Evolutionary conservation across 2,888 invertebrate species (phyloP).

Genomic region (Mermis nigrescens): DNA sequence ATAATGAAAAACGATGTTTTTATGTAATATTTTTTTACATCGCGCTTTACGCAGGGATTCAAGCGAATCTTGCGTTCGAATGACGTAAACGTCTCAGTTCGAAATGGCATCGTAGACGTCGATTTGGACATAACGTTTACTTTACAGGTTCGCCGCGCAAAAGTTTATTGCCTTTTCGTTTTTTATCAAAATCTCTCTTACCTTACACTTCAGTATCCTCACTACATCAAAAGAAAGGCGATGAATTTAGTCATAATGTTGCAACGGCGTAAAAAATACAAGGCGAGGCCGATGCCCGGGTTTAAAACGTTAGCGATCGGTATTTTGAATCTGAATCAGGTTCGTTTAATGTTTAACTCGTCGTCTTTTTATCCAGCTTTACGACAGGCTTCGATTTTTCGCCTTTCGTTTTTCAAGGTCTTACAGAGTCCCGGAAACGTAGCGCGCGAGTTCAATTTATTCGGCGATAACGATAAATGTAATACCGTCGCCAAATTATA

Average conservation of each 20-base stretch:
- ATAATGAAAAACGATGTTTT: no score
- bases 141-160: conserved; percentile 45
- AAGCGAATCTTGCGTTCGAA: conserved; percentile 84
- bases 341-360: conserved; percentile 31
- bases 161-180: neutral
- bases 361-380: neutral
- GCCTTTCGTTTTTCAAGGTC: conserved; percentile 41
- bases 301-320: conserved; percentile 94
- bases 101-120: conserved; percentile 58
- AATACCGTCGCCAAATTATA: neutral
- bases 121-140: conserved; percentile 90
- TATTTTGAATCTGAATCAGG: conserved; percentile 81
- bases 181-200: neutral
- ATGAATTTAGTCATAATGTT: conserved; percentile 85
- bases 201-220: conserved; percentile 58
- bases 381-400: neutral
- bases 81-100: conserved; percentile 63
- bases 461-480: conserved; percentile 47
- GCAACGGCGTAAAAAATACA: conserved; percentile 88
- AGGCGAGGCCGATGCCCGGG: conserved; percentile 89
- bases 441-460: conserved; percentile 73
- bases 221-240: conserved; percentile 87
- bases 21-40: no score
- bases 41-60: conserved; percentile 70
- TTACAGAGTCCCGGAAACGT: conserved; percentile 60